These are phyloP conservation scores for Antedon mediterranea DNA, from an alignment of 53 echinoderm and acorn worm genomes.

Conservation along the genomic window DNA sequence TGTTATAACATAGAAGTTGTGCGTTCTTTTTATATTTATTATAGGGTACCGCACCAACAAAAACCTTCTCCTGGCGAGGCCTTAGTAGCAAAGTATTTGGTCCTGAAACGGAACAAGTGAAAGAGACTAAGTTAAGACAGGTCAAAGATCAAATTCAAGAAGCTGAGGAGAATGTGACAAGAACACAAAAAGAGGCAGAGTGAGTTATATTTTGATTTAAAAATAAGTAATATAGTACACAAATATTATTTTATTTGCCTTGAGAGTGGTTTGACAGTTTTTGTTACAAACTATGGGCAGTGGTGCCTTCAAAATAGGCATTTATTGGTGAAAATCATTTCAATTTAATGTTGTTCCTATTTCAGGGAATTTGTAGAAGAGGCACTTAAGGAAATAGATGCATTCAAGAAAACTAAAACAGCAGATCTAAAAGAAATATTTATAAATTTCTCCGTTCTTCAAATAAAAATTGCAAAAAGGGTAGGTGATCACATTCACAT, in stretches of 20 bases:
- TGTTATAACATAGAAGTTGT: no score
- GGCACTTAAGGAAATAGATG: conserved; percentile 73
- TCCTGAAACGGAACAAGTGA: conserved; percentile 71
- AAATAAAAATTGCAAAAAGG: conserved; percentile 96
- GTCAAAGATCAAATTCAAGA: conserved; percentile 69
- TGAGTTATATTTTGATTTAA: conserved; percentile 20
- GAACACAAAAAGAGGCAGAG: conserved; percentile 36
- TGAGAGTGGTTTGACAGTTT: no score
- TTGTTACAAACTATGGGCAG: no score
- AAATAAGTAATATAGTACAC: no score
- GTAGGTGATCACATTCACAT: no score
- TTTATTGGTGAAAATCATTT: no score
- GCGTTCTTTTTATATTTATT: no score
- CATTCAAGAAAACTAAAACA: conserved; percentile 80
- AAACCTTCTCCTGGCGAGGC: conserved; percentile 62
- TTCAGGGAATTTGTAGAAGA: conserved; percentile 63
- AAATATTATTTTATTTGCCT: no score
- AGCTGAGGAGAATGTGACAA: conserved; percentile 53
- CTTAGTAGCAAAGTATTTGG: conserved; percentile 87
- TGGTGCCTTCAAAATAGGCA: no score
- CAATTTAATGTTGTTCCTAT: neutral
- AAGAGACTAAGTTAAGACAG: conserved; percentile 40
- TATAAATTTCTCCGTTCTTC: conserved; percentile 92
- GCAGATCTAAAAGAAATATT: conserved; percentile 91
- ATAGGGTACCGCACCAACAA: conserved; percentile 70